These are phyloP conservation scores for Leptura quadrifasciata DNA, from an alignment of 2,888 invertebrate species.

Conservation along the genomic window DNA sequence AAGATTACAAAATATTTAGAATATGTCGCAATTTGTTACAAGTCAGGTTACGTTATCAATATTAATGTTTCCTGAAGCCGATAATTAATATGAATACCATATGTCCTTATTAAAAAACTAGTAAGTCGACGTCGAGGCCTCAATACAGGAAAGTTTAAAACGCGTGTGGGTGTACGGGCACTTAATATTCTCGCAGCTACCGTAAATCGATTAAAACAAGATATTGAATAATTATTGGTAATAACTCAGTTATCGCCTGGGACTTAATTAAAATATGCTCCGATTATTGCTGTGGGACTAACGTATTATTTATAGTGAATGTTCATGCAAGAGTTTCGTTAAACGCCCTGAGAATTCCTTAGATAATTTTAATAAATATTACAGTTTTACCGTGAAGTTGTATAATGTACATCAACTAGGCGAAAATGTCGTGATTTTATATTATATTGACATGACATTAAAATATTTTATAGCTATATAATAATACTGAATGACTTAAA, in stretches of 20 bases:
- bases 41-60: slow-evolving; percentile 21
- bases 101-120: slow-evolving; percentile 33
- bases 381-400: neutral
- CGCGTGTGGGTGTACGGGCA: slow-evolving; percentile 40
- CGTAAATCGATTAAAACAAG: slow-evolving; percentile 62
- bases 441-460: neutral
- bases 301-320: slow-evolving; percentile 30
- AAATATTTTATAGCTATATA: neutral
- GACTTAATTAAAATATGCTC: slow-evolving; percentile 64
- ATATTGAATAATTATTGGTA: slow-evolving; percentile 65
- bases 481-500: no score
- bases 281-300: slow-evolving; percentile 41
- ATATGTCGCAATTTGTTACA: slow-evolving; percentile 19
- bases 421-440: neutral
- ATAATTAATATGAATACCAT: slow-evolving; percentile 27
- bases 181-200: slow-evolving; percentile 56
- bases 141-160: slow-evolving; percentile 24
- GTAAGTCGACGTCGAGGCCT: slow-evolving; percentile 35
- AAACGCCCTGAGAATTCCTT: slow-evolving; percentile 36
- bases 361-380: slow-evolving; percentile 1
- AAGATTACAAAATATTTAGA: slow-evolving; percentile 2
- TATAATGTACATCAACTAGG: neutral
- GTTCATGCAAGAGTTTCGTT: slow-evolving; percentile 20
- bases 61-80: slow-evolving; percentile 24
- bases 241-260: slow-evolving; percentile 63